Evolutionary conservation across 2,797 vertebrate species (phyloP).

Genomic region (Sebastes diaconus): DNA sequence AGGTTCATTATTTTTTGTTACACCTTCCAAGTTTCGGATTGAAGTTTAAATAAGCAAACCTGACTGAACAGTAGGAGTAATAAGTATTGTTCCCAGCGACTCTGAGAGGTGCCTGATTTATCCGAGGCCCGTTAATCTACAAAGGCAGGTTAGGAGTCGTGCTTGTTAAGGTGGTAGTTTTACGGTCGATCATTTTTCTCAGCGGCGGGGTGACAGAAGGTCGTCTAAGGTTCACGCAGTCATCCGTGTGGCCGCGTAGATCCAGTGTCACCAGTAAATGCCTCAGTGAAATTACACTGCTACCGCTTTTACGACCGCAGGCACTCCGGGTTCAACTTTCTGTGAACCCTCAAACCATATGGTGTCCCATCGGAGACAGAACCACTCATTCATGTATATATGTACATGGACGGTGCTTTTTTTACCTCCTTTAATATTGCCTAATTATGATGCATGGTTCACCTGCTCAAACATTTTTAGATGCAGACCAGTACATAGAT

Average conservation of each 20-base stretch:
- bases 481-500: neutral
- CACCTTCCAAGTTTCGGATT: neutral
- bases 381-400: constrained; percentile 14
- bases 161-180: constrained; percentile 46
- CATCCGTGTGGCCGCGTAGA: constrained; percentile 20
- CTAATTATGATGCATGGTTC: neutral
- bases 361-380: constrained; percentile 12
- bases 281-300: constrained; percentile 49
- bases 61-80: neutral
- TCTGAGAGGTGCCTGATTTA: constrained; percentile 33
- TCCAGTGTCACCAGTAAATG: constrained; percentile 56
- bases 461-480: neutral
- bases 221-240: constrained; percentile 45
- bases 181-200: constrained; percentile 37
- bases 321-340: constrained; percentile 40
- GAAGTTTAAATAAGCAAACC: neutral
- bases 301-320: constrained; percentile 29
- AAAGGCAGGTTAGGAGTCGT: constrained; percentile 34
- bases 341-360: constrained; percentile 37
- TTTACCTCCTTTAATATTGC: neutral
- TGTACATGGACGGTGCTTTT: neutral
- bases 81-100: neutral
- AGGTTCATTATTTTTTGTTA: neutral
- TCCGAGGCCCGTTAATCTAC: constrained; percentile 26
- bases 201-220: constrained; percentile 24